Conservation (phyloP, 2,797 vertebrate genomes). For the Danio tinwini region DNA sequence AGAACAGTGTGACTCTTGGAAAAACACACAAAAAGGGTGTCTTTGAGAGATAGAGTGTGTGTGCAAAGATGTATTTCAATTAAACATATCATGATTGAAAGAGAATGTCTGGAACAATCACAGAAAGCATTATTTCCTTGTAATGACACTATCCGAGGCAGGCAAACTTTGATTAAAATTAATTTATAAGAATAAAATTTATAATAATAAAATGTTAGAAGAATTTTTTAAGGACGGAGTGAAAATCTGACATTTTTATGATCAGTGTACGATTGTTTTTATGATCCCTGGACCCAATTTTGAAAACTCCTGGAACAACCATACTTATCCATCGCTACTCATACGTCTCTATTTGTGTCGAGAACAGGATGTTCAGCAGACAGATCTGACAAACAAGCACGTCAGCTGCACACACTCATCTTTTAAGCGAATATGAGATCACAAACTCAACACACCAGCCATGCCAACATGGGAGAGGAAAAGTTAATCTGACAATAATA, state of each 20-base stretch:
- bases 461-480: slow-evolving; percentile 14
- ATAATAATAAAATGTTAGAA: not conserved
- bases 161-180: not conserved
- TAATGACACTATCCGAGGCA: not conserved
- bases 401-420: not conserved
- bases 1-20: slow-evolving; percentile 27
- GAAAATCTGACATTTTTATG: too few relatives aligned
- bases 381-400: slow-evolving; percentile 24
- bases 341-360: slow-evolving; percentile 14
- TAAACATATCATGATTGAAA: slow-evolving; percentile 10
- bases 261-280: not conserved
- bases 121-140: not conserved
- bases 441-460: slow-evolving; percentile 33
- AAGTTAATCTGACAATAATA: slow-evolving; percentile 65
- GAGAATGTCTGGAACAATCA: not conserved
- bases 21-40: slow-evolving; percentile 33
- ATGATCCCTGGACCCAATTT: not conserved
- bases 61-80: slow-evolving; percentile 3
- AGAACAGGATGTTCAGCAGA: slow-evolving; percentile 33
- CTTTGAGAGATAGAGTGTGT: slow-evolving; percentile 5
- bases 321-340: not conserved
- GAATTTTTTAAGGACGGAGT: not conserved
- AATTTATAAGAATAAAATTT: not conserved
- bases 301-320: not conserved
- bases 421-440: slow-evolving; percentile 13